These are phyloP conservation scores for Lithobates pipiens DNA, from an alignment of 2,797 vertebrate genomes.

Conservation along the genomic window DNA sequence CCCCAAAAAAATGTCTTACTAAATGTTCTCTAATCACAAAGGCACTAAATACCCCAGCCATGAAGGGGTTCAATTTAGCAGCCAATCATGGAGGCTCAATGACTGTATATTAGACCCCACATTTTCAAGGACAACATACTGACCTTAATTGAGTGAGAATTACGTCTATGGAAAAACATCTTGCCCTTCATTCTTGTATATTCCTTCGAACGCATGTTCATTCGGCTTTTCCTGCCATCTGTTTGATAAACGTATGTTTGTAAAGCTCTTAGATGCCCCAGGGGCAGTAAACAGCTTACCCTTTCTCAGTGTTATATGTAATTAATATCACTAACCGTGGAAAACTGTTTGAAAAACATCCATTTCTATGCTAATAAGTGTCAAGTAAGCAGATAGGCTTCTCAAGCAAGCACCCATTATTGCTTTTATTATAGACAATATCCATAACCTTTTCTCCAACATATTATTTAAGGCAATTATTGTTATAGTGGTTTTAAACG, in stretches of 20 bases:
- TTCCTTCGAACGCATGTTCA: not conserved
- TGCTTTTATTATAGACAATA: not conserved
- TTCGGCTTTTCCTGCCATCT: not conserved
- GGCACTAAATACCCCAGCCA: too few species aligned
- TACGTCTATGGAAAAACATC: too few species aligned
- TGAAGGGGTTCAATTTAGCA: too few species aligned
- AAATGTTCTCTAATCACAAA: too few species aligned
- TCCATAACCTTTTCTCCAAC: not conserved
- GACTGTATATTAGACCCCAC: too few species aligned
- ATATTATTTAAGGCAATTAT: slow-evolving; percentile 5
- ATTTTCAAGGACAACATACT: too few species aligned
- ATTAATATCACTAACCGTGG: not conserved
- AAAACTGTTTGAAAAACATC: not conserved
- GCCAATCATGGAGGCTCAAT: too few species aligned
- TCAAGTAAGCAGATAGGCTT: not conserved
- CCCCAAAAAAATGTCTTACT: too few species aligned
- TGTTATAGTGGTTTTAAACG: not conserved
- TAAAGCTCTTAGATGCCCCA: not conserved
- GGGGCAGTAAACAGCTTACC: not conserved
- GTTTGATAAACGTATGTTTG: slow-evolving; percentile 4
- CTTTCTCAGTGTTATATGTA: not conserved
- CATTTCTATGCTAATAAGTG: slow-evolving; percentile 19
- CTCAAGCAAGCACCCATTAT: not conserved
- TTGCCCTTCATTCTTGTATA: too few species aligned
- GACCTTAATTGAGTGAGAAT: too few species aligned